phyloP scores from a whole-genome alignment of 2,797 vertebrate genomes.

The Hozukius guyotensis region DNA sequence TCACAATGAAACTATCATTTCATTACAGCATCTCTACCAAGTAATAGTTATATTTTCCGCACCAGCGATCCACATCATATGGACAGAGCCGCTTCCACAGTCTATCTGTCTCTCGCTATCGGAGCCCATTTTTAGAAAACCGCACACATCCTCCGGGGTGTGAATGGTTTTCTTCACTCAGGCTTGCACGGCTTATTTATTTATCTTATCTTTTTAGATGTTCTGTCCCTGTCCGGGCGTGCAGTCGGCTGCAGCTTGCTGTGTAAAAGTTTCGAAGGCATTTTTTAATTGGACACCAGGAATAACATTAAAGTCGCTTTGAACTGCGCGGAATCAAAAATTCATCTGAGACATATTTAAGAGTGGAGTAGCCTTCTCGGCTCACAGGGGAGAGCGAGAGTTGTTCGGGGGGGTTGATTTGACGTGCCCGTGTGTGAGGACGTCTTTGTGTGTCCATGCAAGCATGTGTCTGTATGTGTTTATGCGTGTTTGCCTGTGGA shows the following conservation, averaged over 20 bases:
- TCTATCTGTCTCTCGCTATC: conserved; percentile 27
- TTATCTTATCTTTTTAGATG: conserved; percentile 61
- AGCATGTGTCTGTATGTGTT: not conserved
- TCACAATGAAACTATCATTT: conserved; percentile 56
- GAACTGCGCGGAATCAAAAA: conserved; percentile 68
- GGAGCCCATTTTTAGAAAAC: conserved; percentile 57
- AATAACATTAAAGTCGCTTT: conserved; percentile 76
- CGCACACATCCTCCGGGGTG: conserved; percentile 51
- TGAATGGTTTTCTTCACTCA: conserved; percentile 36
- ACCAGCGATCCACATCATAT: conserved; percentile 58
- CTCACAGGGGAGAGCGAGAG: not conserved
- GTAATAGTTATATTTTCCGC: conserved; percentile 68
- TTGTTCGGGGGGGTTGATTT: conserved; percentile 9
- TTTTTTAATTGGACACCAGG: conserved; percentile 76
- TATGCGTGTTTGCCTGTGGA: not conserved
- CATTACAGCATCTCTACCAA: conserved; percentile 46
- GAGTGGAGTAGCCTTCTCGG: conserved; percentile 24
- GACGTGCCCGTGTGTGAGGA: not conserved
- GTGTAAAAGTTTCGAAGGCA: conserved; percentile 41
- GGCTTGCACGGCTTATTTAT: conserved; percentile 60
- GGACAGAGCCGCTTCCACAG: conserved; percentile 40
- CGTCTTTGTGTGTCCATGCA: not conserved
- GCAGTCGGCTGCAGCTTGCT: conserved; percentile 34
- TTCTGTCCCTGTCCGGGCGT: conserved; percentile 32
- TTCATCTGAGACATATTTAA: conserved; percentile 50